Conservation (phyloP, 2,888 invertebrate genomes). For the Scrobipalpa atriplicella region DNA sequence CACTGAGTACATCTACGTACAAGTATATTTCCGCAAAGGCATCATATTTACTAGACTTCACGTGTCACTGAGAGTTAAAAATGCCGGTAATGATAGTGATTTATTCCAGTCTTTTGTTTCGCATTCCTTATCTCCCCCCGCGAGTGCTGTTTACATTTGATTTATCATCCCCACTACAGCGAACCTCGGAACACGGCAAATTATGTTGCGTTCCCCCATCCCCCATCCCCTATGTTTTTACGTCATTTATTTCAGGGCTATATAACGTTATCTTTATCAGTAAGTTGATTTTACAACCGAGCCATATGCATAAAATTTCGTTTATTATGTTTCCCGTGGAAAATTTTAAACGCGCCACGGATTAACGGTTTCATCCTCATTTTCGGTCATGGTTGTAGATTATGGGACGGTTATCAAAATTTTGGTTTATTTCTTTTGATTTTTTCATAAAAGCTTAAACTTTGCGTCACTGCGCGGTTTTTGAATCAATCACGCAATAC, state of each 20-base stretch:
- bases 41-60: no score
- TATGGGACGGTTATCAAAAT: neutral
- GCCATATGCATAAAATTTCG: slow-evolving; percentile 31
- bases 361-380: slow-evolving; percentile 15
- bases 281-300: slow-evolving; percentile 31
- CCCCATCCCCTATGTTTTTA: slow-evolving; percentile 55
- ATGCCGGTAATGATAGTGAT: slow-evolving; percentile 40
- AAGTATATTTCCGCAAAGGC: no score
- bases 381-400: slow-evolving; percentile 17
- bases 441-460: neutral
- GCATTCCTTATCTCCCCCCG: slow-evolving; percentile 44
- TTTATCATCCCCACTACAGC: slow-evolving; percentile 52
- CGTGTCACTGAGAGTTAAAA: slow-evolving; percentile 34
- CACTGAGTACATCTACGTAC: no score
- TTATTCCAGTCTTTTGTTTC: slow-evolving; percentile 49
- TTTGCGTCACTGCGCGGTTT: no score
- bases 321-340: slow-evolving; percentile 24
- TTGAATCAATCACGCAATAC: neutral
- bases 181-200: slow-evolving; percentile 56
- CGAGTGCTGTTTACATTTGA: slow-evolving; percentile 64
- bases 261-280: slow-evolving; percentile 49
- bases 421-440: neutral
- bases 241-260: slow-evolving; percentile 57
- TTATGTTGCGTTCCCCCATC: slow-evolving; percentile 55
- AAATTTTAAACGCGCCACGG: slow-evolving; percentile 17